These are phyloP conservation scores for Drosophila conformis DNA, from an alignment of 2,888 invertebrate genomes.

Conservation along the genomic window DNA sequence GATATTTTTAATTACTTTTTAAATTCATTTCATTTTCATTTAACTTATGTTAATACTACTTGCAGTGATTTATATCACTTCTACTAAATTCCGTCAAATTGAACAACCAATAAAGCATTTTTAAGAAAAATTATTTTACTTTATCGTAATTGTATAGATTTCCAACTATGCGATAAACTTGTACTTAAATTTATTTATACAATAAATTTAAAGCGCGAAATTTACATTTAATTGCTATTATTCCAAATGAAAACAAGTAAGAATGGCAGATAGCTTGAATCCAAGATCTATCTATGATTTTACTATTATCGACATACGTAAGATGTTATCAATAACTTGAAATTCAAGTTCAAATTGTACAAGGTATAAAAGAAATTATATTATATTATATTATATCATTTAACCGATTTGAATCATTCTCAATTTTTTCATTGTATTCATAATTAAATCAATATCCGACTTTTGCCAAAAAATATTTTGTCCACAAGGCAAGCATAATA, in stretches of 20 bases:
- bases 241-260: background rate
- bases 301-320: background rate
- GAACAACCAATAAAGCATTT: too few species aligned
- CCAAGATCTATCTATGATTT: background rate
- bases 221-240: background rate
- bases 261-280: background rate
- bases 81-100: background rate
- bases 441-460: slow-evolving; percentile 25
- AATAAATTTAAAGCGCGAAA: background rate
- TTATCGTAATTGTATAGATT: background rate
- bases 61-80: background rate
- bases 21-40: background rate
- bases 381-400: background rate
- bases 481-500: slow-evolving; percentile 32
- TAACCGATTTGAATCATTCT: background rate
- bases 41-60: background rate
- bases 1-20: background rate
- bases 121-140: background rate
- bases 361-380: background rate
- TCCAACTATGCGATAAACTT: background rate
- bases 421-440: background rate
- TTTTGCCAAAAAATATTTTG: slow-evolving; percentile 53
- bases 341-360: too few species aligned
- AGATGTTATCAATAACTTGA: background rate
- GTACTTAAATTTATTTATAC: background rate